Conservation (phyloP, 2,888 invertebrate species). For the Ichneumon xanthorius region DNA sequence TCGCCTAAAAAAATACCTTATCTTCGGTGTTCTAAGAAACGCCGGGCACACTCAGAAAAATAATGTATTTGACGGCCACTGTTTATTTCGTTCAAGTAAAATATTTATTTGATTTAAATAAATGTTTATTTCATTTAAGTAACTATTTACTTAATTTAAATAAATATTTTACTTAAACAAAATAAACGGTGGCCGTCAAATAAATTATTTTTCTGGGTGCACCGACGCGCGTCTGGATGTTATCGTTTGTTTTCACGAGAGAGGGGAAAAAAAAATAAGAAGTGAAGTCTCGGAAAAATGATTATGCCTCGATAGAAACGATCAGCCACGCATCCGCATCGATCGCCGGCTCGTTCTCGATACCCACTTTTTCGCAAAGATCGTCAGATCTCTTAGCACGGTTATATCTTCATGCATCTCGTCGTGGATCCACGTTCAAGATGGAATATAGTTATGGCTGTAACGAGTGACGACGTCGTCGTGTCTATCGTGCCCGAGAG, state of each 20-base stretch:
- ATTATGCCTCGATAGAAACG: constrained; percentile 45
- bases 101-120: too few relatives aligned
- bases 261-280: neutral
- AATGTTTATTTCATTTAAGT: too few relatives aligned
- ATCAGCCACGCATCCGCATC: constrained; percentile 51
- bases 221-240: neutral
- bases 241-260: neutral
- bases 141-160: too few relatives aligned
- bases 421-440: constrained; percentile 36
- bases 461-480: constrained; percentile 53
- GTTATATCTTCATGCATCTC: constrained; percentile 31
- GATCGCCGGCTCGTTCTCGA: constrained; percentile 48
- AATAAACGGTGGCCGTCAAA: too few relatives aligned
- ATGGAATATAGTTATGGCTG: constrained; percentile 28
- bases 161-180: too few relatives aligned
- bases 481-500: constrained; percentile 60
- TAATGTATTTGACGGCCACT: too few relatives aligned
- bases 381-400: constrained; percentile 27
- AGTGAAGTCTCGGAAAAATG: constrained; percentile 10
- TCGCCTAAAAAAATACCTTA: neutral
- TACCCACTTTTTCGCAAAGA: constrained; percentile 66
- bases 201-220: too few relatives aligned
- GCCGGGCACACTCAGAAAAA: neutral
- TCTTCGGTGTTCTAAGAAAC: neutral
- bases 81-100: too few relatives aligned